Evolutionary conservation across 2,113 vertebrate species (phyloP).

Genomic region (Elanoides forficatus): DNA sequence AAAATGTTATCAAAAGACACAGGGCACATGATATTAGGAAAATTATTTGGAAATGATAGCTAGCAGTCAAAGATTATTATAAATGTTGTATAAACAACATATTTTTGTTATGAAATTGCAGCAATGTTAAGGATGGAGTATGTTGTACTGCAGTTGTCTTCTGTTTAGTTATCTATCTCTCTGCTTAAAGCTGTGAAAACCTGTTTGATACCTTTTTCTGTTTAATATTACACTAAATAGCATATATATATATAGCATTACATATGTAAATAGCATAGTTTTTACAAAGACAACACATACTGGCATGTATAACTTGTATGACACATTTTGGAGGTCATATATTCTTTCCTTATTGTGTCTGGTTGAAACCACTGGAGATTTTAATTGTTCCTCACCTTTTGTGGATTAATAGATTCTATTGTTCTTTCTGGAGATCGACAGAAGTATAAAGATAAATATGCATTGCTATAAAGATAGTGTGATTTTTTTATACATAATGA

Average conservation of each 20-base stretch:
- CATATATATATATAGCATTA: no score
- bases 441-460: not conserved
- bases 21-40: not conserved
- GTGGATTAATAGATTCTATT: not conserved
- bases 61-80: not conserved
- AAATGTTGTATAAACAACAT: not conserved
- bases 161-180: not conserved
- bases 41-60: not conserved
- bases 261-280: not conserved
- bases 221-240: not conserved
- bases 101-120: not conserved
- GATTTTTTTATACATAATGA: not conserved
- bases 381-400: not conserved
- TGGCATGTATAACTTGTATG: not conserved
- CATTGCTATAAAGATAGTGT: not conserved
- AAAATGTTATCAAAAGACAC: not conserved
- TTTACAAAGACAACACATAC: not conserved
- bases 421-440: not conserved
- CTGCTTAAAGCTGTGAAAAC: not conserved
- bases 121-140: not conserved
- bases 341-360: not conserved
- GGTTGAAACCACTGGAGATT: not conserved
- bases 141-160: not conserved
- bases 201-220: not conserved
- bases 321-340: not conserved